Evolutionary conservation across 2,888 invertebrate species (phyloP).

Genomic region (Auanema sp.): DNA sequence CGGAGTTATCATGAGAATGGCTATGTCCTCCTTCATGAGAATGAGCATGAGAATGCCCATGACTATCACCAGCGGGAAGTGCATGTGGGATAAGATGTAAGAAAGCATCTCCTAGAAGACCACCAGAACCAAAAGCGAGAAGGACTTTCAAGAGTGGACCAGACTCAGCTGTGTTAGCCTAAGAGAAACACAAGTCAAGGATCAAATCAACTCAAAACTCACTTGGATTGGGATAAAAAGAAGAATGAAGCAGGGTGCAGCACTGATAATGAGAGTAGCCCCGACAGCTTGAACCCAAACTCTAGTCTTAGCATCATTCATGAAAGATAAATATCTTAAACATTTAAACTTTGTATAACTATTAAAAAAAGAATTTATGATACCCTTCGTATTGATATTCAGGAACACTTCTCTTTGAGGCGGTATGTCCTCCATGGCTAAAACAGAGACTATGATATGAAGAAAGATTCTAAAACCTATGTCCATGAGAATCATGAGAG

Average conservation of each 20-base stretch:
- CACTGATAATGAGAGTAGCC: conserved; percentile 89
- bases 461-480: conserved; percentile 20
- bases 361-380: conserved; percentile 5
- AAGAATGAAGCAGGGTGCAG: conserved; percentile 88
- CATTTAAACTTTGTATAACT: background rate
- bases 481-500: conserved; percentile 36
- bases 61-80: conserved; percentile 72
- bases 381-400: conserved; percentile 13
- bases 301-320: conserved; percentile 54
- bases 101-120: conserved; percentile 92
- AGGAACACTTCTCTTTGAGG: background rate
- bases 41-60: conserved; percentile 66
- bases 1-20: conserved; percentile 75
- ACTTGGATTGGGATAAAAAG: conserved; percentile 86
- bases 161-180: conserved; percentile 56
- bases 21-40: conserved; percentile 40
- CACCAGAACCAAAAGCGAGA: conserved; percentile 90
- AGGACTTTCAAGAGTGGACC: conserved; percentile 66
- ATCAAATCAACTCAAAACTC: background rate
- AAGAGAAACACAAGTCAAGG: conserved; percentile 2
- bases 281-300: conserved; percentile 62
- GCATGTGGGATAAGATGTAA: conserved; percentile 98
- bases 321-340: conserved; percentile 52
- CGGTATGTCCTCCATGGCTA: conserved; percentile 11
- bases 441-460: conserved; percentile 5